These are phyloP conservation scores for Heliconius charithonia DNA, from an alignment of 2,888 invertebrate genomes.

Conservation along the genomic window DNA sequence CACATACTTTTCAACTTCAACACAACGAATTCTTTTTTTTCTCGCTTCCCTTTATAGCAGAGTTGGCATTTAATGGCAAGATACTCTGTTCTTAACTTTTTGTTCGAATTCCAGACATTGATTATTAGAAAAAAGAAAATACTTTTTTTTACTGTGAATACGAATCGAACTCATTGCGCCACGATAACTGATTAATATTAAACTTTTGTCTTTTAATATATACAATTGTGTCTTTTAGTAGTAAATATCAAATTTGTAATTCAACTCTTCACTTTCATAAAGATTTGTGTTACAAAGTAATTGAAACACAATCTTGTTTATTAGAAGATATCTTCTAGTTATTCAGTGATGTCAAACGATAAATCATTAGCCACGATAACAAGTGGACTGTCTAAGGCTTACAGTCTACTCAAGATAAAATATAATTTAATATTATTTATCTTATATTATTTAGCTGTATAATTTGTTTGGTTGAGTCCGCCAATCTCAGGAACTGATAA, in stretches of 20 bases:
- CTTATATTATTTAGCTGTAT: no score
- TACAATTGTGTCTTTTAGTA: neutral
- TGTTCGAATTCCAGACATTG: neutral
- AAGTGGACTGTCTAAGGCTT: slow-evolving; percentile 43
- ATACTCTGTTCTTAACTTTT: neutral
- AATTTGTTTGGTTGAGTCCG: no score
- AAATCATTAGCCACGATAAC: slow-evolving; percentile 49
- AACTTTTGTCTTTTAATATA: neutral
- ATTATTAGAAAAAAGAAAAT: neutral
- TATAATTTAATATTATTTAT: neutral
- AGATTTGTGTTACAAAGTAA: slow-evolving; percentile 15
- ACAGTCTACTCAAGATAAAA: neutral
- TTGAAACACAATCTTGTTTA: slow-evolving; percentile 27
- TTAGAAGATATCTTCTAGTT: slow-evolving; percentile 28
- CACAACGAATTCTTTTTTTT: no score
- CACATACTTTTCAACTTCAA: no score
- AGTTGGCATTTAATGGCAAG: neutral
- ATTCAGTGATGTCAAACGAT: slow-evolving; percentile 47
- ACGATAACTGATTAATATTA: neutral
- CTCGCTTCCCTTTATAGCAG: no score
- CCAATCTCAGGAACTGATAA: no score
- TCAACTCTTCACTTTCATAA: slow-evolving; percentile 1
- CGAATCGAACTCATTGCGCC: neutral
- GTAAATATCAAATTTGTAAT: slow-evolving; percentile 4
- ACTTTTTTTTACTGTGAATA: no score